Percentiles rank a stretch among this genome's conserved stretches.
phyloP scores from a whole-genome alignment of 2,888 invertebrate species.

The Thecocarcelia acutangulata region DNA sequence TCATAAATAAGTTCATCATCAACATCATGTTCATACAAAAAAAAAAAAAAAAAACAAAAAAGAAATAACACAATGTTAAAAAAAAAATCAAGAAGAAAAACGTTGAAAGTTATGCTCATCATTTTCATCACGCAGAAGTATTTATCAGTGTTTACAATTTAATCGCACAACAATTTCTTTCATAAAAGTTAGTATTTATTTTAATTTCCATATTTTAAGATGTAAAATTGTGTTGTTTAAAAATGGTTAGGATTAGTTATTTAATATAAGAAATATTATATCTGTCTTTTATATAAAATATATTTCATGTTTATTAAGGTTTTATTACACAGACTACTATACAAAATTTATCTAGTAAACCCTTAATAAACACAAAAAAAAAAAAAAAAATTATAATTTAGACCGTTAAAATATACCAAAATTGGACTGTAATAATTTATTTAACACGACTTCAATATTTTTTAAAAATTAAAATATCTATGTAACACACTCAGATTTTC shows the following conservation, averaged over 20 bases:
- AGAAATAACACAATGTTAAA: conserved; percentile 31
- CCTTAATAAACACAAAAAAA: too few species aligned
- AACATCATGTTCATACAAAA: conserved; percentile 44
- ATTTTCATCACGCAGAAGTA: conserved; percentile 57
- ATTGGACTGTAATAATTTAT: too few species aligned
- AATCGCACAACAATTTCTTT: conserved; percentile 59
- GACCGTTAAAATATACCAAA: too few species aligned
- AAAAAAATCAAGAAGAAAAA: not conserved
- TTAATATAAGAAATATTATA: too few species aligned
- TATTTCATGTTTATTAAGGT: too few species aligned
- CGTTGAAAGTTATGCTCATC: conserved; percentile 35
- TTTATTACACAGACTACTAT: too few species aligned
- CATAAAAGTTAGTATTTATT: conserved; percentile 62
- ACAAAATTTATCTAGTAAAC: too few species aligned
- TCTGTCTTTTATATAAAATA: too few species aligned
- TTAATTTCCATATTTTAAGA: conserved; percentile 5
- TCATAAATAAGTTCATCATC: conserved; percentile 31
- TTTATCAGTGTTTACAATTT: conserved; percentile 59
- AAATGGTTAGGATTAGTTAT: conserved; percentile 12
- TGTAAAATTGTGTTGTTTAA: conserved; percentile 35
- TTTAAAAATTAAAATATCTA: too few species aligned
- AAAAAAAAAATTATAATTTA: too few species aligned
- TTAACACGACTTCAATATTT: too few species aligned
- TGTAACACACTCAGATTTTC: too few species aligned
- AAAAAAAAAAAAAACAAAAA: not conserved